These are phyloP conservation scores for Eupsilia transversa DNA, from an alignment of 2,888 invertebrate genomes.

Conservation along the genomic window DNA sequence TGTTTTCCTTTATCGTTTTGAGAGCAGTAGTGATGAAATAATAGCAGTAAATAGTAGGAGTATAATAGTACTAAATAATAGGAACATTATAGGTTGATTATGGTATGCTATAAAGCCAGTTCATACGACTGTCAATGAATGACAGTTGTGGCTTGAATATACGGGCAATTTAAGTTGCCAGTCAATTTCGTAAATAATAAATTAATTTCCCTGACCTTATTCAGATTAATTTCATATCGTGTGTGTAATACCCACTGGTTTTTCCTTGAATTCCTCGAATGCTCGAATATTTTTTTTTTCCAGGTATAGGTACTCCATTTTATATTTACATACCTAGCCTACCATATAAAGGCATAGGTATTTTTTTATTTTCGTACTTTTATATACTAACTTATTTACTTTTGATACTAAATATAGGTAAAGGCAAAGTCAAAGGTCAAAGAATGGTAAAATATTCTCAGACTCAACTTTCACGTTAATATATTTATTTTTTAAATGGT, in stretches of 20 bases:
- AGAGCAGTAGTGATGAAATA: no score
- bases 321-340: not conserved
- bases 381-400: not conserved
- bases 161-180: not conserved
- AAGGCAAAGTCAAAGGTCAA: no score
- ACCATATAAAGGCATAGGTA: not conserved
- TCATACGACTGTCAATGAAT: not conserved
- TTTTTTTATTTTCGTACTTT: conserved; percentile 8
- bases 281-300: not conserved
- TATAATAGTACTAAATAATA: no score
- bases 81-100: no score
- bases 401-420: conserved; percentile 18
- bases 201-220: not conserved
- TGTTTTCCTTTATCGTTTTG: no score
- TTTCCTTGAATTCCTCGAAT: not conserved
- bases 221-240: not conserved
- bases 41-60: no score
- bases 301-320: not conserved
- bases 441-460: conserved; percentile 27
- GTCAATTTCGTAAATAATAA: not conserved
- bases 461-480: not conserved
- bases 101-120: no score
- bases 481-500: not conserved
- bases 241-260: not conserved
- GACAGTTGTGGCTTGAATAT: not conserved